Conservation (phyloP, 2,113 vertebrate species). For the Sorex fumeus region DNA sequence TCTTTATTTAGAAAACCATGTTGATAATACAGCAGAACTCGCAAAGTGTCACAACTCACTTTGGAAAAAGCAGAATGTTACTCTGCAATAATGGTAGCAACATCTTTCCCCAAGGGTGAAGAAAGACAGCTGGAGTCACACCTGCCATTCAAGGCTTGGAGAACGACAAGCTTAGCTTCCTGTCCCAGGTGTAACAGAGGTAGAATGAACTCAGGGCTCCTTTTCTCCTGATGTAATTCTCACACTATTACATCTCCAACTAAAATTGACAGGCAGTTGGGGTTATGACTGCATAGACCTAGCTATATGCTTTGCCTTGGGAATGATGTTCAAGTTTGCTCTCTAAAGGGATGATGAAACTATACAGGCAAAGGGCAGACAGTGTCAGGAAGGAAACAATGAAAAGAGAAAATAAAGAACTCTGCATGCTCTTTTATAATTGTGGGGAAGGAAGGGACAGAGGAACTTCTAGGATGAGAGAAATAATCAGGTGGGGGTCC, state of each 20-base stretch:
- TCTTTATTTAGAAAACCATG: neutral
- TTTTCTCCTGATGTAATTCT: neutral
- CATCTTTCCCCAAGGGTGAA: no score
- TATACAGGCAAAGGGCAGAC: neutral
- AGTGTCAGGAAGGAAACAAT: no score
- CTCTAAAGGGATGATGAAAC: neutral
- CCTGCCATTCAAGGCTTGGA: neutral
- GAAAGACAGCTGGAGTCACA: no score
- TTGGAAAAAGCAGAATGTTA: neutral
- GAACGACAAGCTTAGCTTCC: neutral
- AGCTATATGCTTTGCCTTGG: neutral
- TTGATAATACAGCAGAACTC: neutral
- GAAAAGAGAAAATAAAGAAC: no score
- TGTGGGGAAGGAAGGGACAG: no score
- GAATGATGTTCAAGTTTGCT: neutral
- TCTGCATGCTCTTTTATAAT: no score
- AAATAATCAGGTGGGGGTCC: no score
- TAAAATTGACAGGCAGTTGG: neutral
- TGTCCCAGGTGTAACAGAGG: neutral
- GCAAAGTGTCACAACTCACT: neutral
- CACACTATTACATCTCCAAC: neutral
- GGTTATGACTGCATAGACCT: neutral
- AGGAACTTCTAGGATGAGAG: no score
- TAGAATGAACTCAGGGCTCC: neutral
- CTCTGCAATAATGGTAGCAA: neutral